Percentiles rank a stretch among this genome's conserved stretches.
Evolutionary conservation across 2,888 invertebrate species (phyloP).

Genomic region (Sinhomidia bicolor): DNA sequence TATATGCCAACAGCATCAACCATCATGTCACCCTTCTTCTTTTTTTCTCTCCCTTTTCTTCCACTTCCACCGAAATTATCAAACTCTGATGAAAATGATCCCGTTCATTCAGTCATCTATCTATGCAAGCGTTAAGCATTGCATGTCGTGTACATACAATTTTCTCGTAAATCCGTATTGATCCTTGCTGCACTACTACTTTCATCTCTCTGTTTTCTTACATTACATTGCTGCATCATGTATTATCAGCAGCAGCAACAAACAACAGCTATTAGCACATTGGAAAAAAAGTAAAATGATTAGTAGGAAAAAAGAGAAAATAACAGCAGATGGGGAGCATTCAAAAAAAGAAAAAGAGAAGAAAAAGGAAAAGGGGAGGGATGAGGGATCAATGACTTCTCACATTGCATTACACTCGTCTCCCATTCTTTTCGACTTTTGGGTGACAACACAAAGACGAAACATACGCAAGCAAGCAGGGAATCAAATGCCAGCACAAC

Average conservation of each 20-base stretch:
- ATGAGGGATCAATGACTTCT: conserved; percentile 57
- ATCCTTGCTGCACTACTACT: conserved; percentile 12
- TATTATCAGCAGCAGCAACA: conserved; percentile 21
- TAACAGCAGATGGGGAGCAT: too few species aligned
- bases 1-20: background rate
- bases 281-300: conserved; percentile 26
- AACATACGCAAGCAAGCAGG: too few species aligned
- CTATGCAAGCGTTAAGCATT: background rate
- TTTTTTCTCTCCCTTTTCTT: background rate
- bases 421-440: conserved; percentile 43
- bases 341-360: background rate
- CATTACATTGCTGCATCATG: conserved; percentile 26
- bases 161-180: background rate
- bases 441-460: conserved; percentile 39
- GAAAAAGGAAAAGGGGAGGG: conserved; percentile 31
- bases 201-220: conserved; percentile 47
- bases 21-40: background rate
- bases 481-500: background rate
- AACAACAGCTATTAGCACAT: conserved; percentile 45
- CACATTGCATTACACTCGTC: conserved; percentile 50
- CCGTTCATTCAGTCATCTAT: background rate
- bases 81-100: conserved; percentile 27
- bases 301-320: background rate
- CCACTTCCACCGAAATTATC: conserved; percentile 20
- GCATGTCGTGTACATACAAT: background rate